Evolutionary conservation across 2,888 invertebrate genomes (phyloP).

Genomic region (Andrena chrysosceles): DNA sequence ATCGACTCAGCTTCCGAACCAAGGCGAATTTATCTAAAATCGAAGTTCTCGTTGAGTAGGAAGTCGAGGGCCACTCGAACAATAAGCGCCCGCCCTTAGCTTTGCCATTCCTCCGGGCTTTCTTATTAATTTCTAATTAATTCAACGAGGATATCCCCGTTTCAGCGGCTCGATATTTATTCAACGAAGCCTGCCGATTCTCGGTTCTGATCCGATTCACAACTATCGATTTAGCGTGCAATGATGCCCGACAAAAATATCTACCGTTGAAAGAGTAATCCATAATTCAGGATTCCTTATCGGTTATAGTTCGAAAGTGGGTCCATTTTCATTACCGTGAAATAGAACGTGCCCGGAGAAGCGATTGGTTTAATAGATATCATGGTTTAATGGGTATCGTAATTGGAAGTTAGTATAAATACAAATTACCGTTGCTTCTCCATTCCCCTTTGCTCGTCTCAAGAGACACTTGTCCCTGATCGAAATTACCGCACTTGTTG

Average conservation of each 20-base stretch:
- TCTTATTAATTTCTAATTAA: conserved; percentile 49
- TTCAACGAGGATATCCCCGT: conserved; percentile 15
- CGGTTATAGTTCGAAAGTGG: background rate
- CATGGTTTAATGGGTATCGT: too few relatives aligned
- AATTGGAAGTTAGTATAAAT: too few relatives aligned
- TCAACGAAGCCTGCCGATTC: background rate
- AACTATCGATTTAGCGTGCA: background rate
- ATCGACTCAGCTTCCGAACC: conserved; percentile 30
- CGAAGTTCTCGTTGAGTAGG: conserved; percentile 22
- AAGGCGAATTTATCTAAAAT: conserved; percentile 54
- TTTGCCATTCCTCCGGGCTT: conserved; percentile 1
- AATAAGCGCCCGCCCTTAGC: background rate
- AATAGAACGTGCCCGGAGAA: conserved; percentile 21
- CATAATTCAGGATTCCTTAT: conserved; percentile 20
- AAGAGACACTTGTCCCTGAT: background rate
- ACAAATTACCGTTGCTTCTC: too few relatives aligned
- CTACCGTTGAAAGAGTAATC: conserved; percentile 18
- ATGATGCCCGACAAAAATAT: background rate
- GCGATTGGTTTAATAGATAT: conserved; percentile 23
- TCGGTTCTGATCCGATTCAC: conserved; percentile 26
- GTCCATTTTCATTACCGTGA: background rate
- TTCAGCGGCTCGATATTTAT: background rate
- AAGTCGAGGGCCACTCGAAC: conserved; percentile 27
- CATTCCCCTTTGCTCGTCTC: too few relatives aligned
- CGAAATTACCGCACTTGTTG: background rate